Percentiles rank a stretch among this genome's conserved stretches.
Conservation (phyloP, 1,140 invertebrate species). For the Asobara japonica region DNA sequence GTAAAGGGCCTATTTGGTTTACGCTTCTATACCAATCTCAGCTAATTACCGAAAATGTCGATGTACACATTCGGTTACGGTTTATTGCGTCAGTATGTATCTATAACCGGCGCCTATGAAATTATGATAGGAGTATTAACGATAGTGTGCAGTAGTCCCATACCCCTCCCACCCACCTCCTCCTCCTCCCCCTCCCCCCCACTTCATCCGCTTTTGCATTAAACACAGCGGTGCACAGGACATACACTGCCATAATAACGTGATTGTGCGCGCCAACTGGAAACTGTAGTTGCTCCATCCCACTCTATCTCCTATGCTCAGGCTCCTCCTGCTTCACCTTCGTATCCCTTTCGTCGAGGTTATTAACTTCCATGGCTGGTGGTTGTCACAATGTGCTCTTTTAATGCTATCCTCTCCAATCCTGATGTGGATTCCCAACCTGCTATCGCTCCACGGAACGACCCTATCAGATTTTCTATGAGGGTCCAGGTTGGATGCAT, state of each 20-base stretch:
- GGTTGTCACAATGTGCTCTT: background rate
- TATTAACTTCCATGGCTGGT: background rate
- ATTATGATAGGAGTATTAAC: conserved; percentile 38
- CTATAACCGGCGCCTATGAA: conserved; percentile 32
- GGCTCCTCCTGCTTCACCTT: background rate
- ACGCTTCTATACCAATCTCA: conserved; percentile 28
- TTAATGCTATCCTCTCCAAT: too few relatives aligned
- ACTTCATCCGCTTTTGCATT: background rate
- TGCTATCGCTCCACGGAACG: too few relatives aligned
- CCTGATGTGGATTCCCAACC: too few relatives aligned
- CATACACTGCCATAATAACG: background rate
- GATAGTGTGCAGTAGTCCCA: conserved; percentile 5
- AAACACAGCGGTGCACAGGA: conserved; percentile 9
- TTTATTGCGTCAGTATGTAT: conserved; percentile 32
- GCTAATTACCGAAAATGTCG: conserved; percentile 37
- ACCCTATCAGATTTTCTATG: too few relatives aligned
- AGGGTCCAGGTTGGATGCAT: too few relatives aligned
- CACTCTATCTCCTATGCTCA: background rate
- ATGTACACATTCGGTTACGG: conserved; percentile 1
- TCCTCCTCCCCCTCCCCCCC: background rate
- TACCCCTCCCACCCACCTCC: background rate
- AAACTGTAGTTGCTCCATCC: conserved; percentile 26
- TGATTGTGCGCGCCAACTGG: conserved; percentile 24
- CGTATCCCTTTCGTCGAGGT: background rate
- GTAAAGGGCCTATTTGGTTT: background rate